A percentile compares a stretch with the other conserved stretches of the same genome.
Evolutionary conservation across 1,140 invertebrate genomes (phyloP).

Genomic region (Gryllus bimaculatus): DNA sequence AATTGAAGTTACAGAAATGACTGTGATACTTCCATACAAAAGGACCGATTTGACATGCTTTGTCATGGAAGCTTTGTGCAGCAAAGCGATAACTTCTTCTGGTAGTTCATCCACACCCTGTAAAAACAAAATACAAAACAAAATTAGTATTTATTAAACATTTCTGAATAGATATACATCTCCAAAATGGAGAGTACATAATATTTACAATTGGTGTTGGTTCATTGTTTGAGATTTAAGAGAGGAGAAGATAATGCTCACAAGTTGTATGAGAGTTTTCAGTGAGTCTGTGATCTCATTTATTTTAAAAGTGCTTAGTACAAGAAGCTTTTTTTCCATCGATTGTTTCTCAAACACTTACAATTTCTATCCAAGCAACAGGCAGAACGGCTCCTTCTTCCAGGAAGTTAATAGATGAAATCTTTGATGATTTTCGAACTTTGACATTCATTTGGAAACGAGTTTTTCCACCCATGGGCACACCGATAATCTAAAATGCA

Average conservation of each 20-base stretch:
- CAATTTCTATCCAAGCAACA: constrained; percentile 46
- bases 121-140: background rate
- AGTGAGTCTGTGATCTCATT: background rate
- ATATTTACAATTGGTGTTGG: too few relatives aligned
- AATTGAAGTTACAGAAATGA: background rate
- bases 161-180: too few relatives aligned
- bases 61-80: background rate
- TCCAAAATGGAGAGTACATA: too few relatives aligned
- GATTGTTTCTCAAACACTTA: constrained; percentile 25
- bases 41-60: background rate
- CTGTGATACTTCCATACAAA: background rate
- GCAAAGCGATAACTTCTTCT: background rate
- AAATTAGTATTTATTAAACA: background rate
- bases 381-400: constrained; percentile 38
- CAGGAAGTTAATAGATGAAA: constrained; percentile 1
- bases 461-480: constrained; percentile 49
- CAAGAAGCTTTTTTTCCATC: background rate
- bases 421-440: constrained; percentile 27
- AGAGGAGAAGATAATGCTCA: too few relatives aligned
- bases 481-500: constrained; percentile 40
- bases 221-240: too few relatives aligned
- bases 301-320: background rate
- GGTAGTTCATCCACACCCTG: background rate
- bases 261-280: too few relatives aligned
- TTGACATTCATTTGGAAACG: constrained; percentile 48